Percentiles rank a stretch among this genome's conserved stretches.
These are phyloP conservation scores for Plagodis pulveraria DNA, from an alignment of 2,888 invertebrate genomes.

Conservation along the genomic window DNA sequence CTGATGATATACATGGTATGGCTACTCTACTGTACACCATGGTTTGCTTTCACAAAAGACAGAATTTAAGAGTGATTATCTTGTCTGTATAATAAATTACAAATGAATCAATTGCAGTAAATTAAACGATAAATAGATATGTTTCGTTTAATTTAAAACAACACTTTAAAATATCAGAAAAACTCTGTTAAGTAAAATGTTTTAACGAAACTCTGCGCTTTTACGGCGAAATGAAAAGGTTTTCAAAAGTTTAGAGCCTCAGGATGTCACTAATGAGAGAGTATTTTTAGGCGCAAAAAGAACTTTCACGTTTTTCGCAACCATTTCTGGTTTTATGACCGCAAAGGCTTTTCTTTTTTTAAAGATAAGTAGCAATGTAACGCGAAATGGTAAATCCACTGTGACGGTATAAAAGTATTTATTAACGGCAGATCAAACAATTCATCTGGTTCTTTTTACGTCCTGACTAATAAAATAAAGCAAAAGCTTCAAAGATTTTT, in stretches of 20 bases:
- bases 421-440: constrained; percentile 33
- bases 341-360: constrained; percentile 1
- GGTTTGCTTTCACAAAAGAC: too few species aligned
- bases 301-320: constrained; percentile 4
- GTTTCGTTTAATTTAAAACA: constrained; percentile 16
- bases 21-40: too few species aligned
- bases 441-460: constrained; percentile 9
- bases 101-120: constrained; percentile 14
- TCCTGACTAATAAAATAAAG: constrained; percentile 12
- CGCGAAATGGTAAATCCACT: constrained; percentile 9
- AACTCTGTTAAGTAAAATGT: constrained; percentile 14
- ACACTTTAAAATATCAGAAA: constrained; percentile 13
- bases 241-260: constrained; percentile 29
- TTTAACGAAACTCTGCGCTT: constrained; percentile 24
- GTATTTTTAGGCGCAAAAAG: constrained; percentile 20
- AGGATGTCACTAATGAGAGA: constrained; percentile 30
- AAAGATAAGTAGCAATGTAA: constrained; percentile 35
- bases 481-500: neutral
- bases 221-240: constrained; percentile 29
- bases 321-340: constrained; percentile 10
- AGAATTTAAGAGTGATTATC: too few species aligned
- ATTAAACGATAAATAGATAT: neutral
- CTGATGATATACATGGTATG: too few species aligned
- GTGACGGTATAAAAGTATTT: constrained; percentile 35
- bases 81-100: too few species aligned